Percentiles rank a stretch among this genome's conserved stretches.
Conservation (phyloP, 2,797 vertebrate genomes). For the Masticophis lateralis region DNA sequence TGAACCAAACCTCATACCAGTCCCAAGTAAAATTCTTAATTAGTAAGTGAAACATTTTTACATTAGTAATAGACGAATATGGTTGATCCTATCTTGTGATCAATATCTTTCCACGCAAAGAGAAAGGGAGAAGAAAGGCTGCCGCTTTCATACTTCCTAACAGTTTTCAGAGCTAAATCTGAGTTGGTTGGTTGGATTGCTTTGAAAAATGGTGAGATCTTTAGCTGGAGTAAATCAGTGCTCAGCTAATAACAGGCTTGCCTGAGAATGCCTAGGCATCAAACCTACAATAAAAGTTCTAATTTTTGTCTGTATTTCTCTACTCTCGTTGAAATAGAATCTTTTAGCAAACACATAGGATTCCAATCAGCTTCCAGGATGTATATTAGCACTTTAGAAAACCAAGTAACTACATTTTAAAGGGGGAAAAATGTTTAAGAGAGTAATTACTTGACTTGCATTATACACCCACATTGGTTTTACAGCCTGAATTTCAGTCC, state of each 20-base stretch:
- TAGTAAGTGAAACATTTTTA: background rate
- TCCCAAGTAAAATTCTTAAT: background rate
- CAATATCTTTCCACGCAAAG: background rate
- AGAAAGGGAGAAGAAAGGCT: background rate
- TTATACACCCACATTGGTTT: conserved; percentile 57
- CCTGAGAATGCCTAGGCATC: background rate
- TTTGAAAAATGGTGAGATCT: no score
- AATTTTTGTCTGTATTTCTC: conserved; percentile 23
- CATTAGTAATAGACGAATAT: background rate
- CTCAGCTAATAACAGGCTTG: background rate
- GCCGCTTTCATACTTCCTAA: background rate
- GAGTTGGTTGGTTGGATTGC: background rate
- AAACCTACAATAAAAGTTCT: background rate
- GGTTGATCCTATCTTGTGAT: background rate
- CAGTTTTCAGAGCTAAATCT: background rate
- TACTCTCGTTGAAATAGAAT: background rate
- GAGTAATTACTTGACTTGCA: conserved; percentile 66
- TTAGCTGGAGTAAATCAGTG: background rate
- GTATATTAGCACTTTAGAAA: conserved; percentile 54
- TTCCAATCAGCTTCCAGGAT: conserved; percentile 40
- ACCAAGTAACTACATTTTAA: conserved; percentile 43
- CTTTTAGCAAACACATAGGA: conserved; percentile 21
- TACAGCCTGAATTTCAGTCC: conserved; percentile 65
- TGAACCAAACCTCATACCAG: background rate
- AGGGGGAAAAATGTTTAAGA: conserved; percentile 51